These are phyloP conservation scores for Ornithoptera priamus DNA, from an alignment of 2,888 invertebrate species.

Conservation along the genomic window DNA sequence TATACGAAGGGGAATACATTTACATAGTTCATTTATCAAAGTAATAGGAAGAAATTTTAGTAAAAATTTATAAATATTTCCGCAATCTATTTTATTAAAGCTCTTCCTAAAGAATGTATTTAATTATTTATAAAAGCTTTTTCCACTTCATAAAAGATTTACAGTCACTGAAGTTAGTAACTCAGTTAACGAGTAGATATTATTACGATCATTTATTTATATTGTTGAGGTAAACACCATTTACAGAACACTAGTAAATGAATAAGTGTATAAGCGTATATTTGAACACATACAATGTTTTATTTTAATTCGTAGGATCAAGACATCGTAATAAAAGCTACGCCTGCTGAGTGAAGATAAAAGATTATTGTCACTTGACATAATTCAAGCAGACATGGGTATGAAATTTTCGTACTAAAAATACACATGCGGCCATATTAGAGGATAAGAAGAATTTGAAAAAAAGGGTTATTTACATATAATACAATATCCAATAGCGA, in stretches of 20 bases:
- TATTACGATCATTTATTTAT: too few species aligned
- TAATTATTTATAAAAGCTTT: too few species aligned
- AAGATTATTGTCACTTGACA: conserved; percentile 9
- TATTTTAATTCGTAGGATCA: conserved; percentile 11
- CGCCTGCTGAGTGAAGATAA: conserved; percentile 17
- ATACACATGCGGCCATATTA: background rate
- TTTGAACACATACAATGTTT: background rate
- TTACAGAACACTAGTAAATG: background rate
- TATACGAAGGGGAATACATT: too few species aligned
- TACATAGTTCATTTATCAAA: too few species aligned
- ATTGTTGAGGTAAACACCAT: background rate
- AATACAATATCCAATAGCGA: background rate
- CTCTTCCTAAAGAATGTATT: too few species aligned
- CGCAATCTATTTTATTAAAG: too few species aligned
- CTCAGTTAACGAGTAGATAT: too few species aligned
- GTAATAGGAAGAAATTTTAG: too few species aligned
- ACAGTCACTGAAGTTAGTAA: too few species aligned
- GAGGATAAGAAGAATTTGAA: background rate
- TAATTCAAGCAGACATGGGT: conserved; percentile 9
- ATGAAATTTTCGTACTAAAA: background rate
- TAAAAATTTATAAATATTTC: too few species aligned
- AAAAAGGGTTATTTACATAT: background rate
- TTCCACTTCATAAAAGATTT: too few species aligned
- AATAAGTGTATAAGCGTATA: background rate
- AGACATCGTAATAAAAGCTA: conserved; percentile 9